Conservation (phyloP, 2,797 vertebrate species). For the Spea hammondii region DNA sequence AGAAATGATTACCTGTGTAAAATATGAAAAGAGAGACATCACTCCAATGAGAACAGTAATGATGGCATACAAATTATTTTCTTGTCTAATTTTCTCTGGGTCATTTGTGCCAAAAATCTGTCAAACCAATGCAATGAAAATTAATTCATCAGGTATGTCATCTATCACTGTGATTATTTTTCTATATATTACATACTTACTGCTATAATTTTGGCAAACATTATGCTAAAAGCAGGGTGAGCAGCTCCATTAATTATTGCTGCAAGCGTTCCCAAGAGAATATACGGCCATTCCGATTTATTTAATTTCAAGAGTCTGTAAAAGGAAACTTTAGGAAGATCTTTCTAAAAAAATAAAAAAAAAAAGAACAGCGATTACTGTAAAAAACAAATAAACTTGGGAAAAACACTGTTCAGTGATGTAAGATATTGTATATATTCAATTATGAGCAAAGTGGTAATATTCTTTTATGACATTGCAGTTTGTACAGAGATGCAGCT, state of each 20-base stretch:
- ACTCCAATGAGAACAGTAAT: constrained; percentile 46
- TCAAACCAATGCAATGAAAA: constrained; percentile 10
- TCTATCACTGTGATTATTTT: not conserved
- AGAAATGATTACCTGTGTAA: constrained; percentile 52
- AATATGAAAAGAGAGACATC: constrained; percentile 53
- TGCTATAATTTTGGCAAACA: constrained; percentile 56
- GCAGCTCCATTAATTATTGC: constrained; percentile 50
- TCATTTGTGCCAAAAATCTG: constrained; percentile 55
- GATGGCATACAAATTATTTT: constrained; percentile 53
- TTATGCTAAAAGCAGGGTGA: constrained; percentile 53
- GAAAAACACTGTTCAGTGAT: not conserved
- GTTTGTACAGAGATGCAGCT: too few relatives aligned
- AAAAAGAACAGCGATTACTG: too few relatives aligned
- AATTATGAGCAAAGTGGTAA: too few relatives aligned
- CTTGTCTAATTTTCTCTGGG: constrained; percentile 40
- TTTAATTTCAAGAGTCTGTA: constrained; percentile 56
- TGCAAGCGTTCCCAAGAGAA: constrained; percentile 36
- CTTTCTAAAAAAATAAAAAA: constrained; percentile 51
- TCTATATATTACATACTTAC: constrained; percentile 41
- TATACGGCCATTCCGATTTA: constrained; percentile 52
- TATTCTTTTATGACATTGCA: too few relatives aligned
- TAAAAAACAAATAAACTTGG: not conserved
- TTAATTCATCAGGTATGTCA: not conserved
- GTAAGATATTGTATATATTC: too few relatives aligned
- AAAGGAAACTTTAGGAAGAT: constrained; percentile 55